Percentiles rank a stretch among this genome's conserved stretches.
Evolutionary conservation across 2,888 invertebrate species (phyloP).

Genomic region (Agrilus cyanescens): DNA sequence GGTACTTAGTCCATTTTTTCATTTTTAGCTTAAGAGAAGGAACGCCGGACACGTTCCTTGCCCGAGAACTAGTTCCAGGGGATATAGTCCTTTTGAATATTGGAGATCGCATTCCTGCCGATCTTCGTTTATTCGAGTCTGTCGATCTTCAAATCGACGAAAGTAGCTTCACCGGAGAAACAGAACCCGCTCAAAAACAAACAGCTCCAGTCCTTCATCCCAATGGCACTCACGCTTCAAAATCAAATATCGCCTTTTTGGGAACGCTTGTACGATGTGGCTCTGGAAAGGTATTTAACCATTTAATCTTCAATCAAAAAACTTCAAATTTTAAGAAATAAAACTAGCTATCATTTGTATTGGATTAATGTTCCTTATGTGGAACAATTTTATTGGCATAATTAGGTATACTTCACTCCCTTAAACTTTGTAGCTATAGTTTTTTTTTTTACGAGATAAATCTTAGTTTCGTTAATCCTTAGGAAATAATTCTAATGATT

Average conservation of each 20-base stretch:
- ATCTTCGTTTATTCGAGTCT: constrained; percentile 86
- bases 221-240: constrained; percentile 52
- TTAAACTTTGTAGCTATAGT: too few species aligned
- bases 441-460: too few species aligned
- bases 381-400: too few species aligned
- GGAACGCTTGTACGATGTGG: constrained; percentile 95
- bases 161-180: constrained; percentile 97
- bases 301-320: not conserved
- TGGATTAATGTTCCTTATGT: too few species aligned
- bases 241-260: constrained; percentile 92
- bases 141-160: constrained; percentile 92
- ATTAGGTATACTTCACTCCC: too few species aligned
- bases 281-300: constrained; percentile 67
- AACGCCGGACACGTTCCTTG: constrained; percentile 77
- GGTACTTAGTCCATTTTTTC: too few species aligned
- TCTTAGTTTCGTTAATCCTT: too few species aligned
- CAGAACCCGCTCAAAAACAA: constrained; percentile 78
- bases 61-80: constrained; percentile 92
- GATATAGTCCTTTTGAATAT: constrained; percentile 87
- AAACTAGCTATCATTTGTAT: too few species aligned
- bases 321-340: too few species aligned
- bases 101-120: constrained; percentile 95
- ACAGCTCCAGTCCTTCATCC: constrained; percentile 45
- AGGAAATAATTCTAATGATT: too few species aligned
- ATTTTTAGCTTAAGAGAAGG: constrained; percentile 68